Base-by-base conservation (phyloP, 2,797 vertebrate species). In the Chaetodon trifasciatus region DNA sequence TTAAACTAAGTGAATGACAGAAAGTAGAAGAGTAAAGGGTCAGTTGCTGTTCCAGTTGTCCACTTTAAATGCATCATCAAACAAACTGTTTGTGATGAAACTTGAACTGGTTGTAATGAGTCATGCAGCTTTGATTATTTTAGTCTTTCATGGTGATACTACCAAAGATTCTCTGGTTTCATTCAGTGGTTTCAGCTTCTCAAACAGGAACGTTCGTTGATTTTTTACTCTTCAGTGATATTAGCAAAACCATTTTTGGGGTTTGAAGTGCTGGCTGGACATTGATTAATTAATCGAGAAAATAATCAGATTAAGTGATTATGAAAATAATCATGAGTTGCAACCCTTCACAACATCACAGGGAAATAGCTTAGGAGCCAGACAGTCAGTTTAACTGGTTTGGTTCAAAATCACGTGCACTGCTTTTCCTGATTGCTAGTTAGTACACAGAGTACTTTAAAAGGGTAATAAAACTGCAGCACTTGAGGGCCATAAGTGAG, bases 401-500 rank as follows among this genome's bases (percentile, higher is more conserved):
- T 19, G 10, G 10, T 40, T 78, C 3, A 58, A 9, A 74, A 65
- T 57, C 17, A 50, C 16, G 50, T 50, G 32, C 17, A 3, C 12
- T 55, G 32, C 6, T 40, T 47, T 64, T 74, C 24, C 49, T 44
- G 46, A 68, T 79, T 68, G 12, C 49, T 44, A 42, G 19, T 40
- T 24, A 44, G 52, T 21, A 39, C 23, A 57, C 21, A 28, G 16
- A 70, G n/a, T 56, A 60, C 73, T 83, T 83, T 71, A 37, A 55
- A 84, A 16, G 15, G 21, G 40, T 24, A 17, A 60, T 69, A 44
- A 71, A 86, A 57, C 53, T 63, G 52, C 35, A 76, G 77, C 67
- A 69, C 63, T 69, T 74, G 15, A 53, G 12, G 70, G 76, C 76
- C 73, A 62, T 23, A 52, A 85, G 68, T 53, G 66, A 83, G 56